phyloP scores from a whole-genome alignment of 1,140 invertebrate genomes.

The Hyles vespertilio region DNA sequence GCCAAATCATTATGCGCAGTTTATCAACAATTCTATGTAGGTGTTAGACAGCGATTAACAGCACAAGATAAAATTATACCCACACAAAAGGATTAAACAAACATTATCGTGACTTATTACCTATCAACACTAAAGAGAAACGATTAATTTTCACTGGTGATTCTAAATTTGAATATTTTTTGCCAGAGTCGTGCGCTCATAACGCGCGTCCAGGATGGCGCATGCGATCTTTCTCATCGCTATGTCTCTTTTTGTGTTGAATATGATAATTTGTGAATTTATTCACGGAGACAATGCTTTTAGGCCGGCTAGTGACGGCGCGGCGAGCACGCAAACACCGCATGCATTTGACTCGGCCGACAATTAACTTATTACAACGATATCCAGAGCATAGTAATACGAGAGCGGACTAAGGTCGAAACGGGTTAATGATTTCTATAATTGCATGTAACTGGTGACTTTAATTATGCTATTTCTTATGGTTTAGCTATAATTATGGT shows the following conservation, averaged over 20 bases:
- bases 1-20: too few species aligned
- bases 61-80: too few species aligned
- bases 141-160: too few species aligned
- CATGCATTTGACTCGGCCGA: slow-evolving; percentile 19
- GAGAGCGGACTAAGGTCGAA: slow-evolving; percentile 19
- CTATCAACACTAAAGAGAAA: too few species aligned
- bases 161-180: too few species aligned
- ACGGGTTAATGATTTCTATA: slow-evolving; percentile 5
- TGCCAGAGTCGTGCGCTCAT: too few species aligned
- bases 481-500: background rate
- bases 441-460: background rate
- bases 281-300: slow-evolving; percentile 16
- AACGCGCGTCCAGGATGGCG: slow-evolving; percentile 5
- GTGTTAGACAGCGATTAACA: too few species aligned
- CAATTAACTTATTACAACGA: slow-evolving; percentile 24
- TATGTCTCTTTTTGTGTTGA: slow-evolving; percentile 4
- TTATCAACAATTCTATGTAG: too few species aligned
- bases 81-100: too few species aligned
- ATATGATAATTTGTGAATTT: slow-evolving; percentile 7
- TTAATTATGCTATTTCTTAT: background rate
- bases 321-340: slow-evolving; percentile 13
- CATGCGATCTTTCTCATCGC: slow-evolving; percentile 14
- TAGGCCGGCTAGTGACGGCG: slow-evolving; percentile 14
- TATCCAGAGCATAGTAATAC: slow-evolving; percentile 32
- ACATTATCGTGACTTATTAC: too few species aligned